Base-by-base conservation (phyloP, 2,888 invertebrate genomes). In the Schizotus pectinicornis region DNA sequence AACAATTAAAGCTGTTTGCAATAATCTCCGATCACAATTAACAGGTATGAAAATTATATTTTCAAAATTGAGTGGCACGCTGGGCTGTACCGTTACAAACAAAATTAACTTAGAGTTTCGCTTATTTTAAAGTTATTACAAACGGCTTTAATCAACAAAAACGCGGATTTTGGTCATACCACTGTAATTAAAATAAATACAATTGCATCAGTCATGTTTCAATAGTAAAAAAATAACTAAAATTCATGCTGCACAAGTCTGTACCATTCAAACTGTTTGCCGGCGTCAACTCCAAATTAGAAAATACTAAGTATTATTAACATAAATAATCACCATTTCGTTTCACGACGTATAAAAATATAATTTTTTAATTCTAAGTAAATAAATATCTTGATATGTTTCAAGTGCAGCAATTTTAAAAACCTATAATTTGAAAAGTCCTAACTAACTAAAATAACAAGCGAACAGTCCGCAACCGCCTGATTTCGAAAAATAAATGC, bases 341-440 rank as follows among this genome's bases (percentile, higher is more conserved):
- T 34, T 12, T 43, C 34, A 32, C 32, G 1, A 53, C 9, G 8
- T 55, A 49, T 51, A 59, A 58, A 49, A 52, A 59, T 53, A 59
- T 59, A 58, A 42, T 45, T 37, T 22, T 45, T 56, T 34, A 22
- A 9, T 35, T 54, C 34, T 58, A 59, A 65, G 62, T 64, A 63
- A 65, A 65, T 62, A 62, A 64, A 65, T 62, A 64, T 62, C n/a
- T 56, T 66, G 67, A 67, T 67, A 67, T 67, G 64, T 64, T 53
- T 42, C 43, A 50, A 53, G 67, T 65, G 65, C 65, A 65, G 65
- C 65, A 52, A 38, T 59, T 46, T 53, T 42, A 48, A 48, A 53
- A 53, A 53, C 42, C 12, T 43, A 52, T 39, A 64, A 67, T 63
- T 65, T 67, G 61, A 64, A 63, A 64, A 62, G 46, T 56, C 61